Evolutionary conservation across 1,140 invertebrate genomes (phyloP), one percentile per base, ranked within the genome.

Genomic region (Drosophila pruinosa): DNA sequence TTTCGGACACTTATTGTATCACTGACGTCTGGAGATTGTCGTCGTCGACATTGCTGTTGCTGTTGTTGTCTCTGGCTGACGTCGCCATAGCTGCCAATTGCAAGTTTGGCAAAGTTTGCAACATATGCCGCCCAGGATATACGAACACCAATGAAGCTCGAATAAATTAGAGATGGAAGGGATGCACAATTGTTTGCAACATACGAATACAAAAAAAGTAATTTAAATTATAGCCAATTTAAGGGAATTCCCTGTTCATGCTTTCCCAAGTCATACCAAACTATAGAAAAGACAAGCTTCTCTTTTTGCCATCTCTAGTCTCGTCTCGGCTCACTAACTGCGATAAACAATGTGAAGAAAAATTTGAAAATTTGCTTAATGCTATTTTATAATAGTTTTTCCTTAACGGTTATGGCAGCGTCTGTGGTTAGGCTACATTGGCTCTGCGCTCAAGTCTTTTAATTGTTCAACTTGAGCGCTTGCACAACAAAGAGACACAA

Each of bases 351-450:
- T 38, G 34, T 57, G 6, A 58, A 50, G 24, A 41, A 71, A 47
- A 64, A 36, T 73, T 77, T 63, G 72, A 68, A 85, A 85, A 71
- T 88, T 81, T 68, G 69, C 65, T 48, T 81, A 78, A 86, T 88
- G 70, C 78, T 68, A 64, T 88, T 78, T 86, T 88, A 88, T 88
- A 88, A 80, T 74, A 75, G 81, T 63, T 81, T 81, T 77, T 77
- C 57, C 62, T 65, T 56, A 77, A 80, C 54, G 64, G 48, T 85
- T 85, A 85, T 85, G 80, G 73, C 72, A 74, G 61, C 26, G 41
- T 65, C 39, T 74, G 71, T 65, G 74, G 71, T 83, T 50, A 80
- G 17, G 72, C 80, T 68, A 69, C 65, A 75, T 50, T 81, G 79
- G 39, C 10, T 62, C 43, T 56, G 5, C 38, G 7, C 3, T 24